Evolutionary conservation across 2,888 invertebrate species (phyloP).

Genomic region (Bunonema sp.): DNA sequence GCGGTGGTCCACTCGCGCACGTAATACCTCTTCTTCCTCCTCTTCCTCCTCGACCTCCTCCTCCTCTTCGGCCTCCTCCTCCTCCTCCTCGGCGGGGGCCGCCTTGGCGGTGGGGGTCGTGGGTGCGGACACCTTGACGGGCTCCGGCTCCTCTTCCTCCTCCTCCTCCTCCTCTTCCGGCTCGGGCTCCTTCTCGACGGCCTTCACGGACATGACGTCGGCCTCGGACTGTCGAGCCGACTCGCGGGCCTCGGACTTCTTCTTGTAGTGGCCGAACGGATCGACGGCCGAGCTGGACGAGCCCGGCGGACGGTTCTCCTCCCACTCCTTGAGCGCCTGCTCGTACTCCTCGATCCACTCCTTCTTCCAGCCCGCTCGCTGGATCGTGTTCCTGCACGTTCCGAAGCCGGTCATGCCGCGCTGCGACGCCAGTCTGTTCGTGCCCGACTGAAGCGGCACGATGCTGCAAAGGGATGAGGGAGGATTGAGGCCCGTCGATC

Average conservation of each 20-base stretch:
- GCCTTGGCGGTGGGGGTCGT: too few species aligned
- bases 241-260: conserved; percentile 35
- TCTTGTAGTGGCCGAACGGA: conserved; percentile 40
- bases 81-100: conserved; percentile 2
- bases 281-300: conserved; percentile 32
- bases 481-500: conserved; percentile 16
- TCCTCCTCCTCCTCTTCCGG: conserved; percentile 12
- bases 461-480: too few species aligned
- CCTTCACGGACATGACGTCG: conserved; percentile 17
- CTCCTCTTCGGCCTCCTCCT: conserved; percentile 8
- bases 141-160: conserved; percentile 8
- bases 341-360: conserved; percentile 45
- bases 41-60: conserved; percentile 20
- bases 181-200: conserved; percentile 11
- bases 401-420: conserved; percentile 51
- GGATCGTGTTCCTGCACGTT: conserved; percentile 45
- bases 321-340: conserved; percentile 39
- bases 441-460: conserved; percentile 49
- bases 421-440: conserved; percentile 51
- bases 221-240: conserved; percentile 19
- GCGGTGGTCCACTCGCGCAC: too few species aligned
- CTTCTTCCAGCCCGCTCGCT: conserved; percentile 41
- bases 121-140: conserved; percentile 8
- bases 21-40: conserved; percentile 18
- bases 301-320: conserved; percentile 41